Base-by-base conservation (phyloP, 2,888 invertebrate genomes). In the Zygogramma bicolorata region DNA sequence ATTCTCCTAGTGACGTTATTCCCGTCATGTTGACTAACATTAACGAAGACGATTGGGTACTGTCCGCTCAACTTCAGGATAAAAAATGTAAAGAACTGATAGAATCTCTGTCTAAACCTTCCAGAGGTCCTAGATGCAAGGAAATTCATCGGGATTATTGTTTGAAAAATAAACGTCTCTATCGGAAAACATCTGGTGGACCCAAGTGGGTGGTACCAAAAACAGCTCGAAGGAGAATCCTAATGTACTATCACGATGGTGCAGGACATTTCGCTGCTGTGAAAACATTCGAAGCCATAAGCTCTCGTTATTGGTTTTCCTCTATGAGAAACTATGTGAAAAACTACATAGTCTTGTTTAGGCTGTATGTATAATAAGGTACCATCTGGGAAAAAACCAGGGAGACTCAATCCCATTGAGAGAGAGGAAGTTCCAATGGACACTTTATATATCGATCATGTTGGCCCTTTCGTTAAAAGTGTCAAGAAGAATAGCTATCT, bases 331-430 rank as follows among this genome's bases (percentile, higher is more conserved):
- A 68, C 25, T 81, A 78, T 73, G 5, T 38, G 38, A 38, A 3
- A 77, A 20, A 57, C 82, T 31, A 6, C 84, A 15, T 75, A 70
- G 46, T 78, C 79, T 31, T 84, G 83, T 67, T 27, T 85, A 10
- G 79, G 80, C 25, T 83, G 83, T 66, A 65, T 79, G 61, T 84
- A 84, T 75, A 81, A 79, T 68, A 85, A n/a, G 78, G 76, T 73
- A 15, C 77, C 77, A 31, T 62, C 79, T 67, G 80, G 79, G 6
- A 79, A 78, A 67, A 59, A 79, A n/a, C 66, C 80, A 0, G 75
- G 76, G 1, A 38, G 63, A 3, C 31, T 75, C 42, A 38, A 75
- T 57, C 69, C 70, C 3, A 75, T 75, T 13, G 73, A 74, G 46
- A 81, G 79, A 63, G 34, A 46, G 2, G 22, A 20, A n/a, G 22